Conservation (phyloP, 2,797 vertebrate genomes). For the Phaenicophaeus curvirostris region DNA sequence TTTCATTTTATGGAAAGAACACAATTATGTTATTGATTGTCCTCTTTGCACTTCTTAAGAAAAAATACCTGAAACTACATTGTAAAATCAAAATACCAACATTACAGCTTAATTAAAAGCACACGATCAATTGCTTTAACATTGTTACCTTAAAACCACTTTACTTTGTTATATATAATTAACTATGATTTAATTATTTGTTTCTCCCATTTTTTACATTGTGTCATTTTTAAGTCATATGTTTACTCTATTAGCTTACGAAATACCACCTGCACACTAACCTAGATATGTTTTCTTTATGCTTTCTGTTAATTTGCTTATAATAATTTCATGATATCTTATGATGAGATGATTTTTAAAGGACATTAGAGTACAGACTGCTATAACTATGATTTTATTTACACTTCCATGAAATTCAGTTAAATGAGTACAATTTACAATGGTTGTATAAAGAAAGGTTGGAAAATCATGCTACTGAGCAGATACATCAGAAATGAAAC, state of each 20-base stretch:
- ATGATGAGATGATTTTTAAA: neutral
- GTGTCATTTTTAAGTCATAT: neutral
- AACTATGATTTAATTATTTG: neutral
- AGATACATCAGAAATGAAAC: neutral
- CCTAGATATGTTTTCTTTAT: neutral
- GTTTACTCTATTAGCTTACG: neutral
- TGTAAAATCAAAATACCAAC: neutral
- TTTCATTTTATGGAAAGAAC: neutral
- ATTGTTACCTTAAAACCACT: neutral
- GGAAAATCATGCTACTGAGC: neutral
- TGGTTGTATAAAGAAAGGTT: neutral
- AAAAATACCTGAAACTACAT: neutral
- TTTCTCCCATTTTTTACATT: neutral
- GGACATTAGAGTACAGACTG: neutral
- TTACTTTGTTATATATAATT: neutral
- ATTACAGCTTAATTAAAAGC: neutral
- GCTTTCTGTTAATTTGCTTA: neutral
- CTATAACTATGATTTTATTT: neutral
- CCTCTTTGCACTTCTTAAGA: neutral
- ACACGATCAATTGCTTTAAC: neutral
- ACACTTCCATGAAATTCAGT: neutral
- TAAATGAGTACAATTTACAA: neutral
- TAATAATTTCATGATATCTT: neutral
- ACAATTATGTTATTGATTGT: neutral
- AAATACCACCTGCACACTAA: neutral